Evolutionary conservation across 2,113 vertebrate genomes (phyloP).

Genomic region (Tupaia chinensis): DNA sequence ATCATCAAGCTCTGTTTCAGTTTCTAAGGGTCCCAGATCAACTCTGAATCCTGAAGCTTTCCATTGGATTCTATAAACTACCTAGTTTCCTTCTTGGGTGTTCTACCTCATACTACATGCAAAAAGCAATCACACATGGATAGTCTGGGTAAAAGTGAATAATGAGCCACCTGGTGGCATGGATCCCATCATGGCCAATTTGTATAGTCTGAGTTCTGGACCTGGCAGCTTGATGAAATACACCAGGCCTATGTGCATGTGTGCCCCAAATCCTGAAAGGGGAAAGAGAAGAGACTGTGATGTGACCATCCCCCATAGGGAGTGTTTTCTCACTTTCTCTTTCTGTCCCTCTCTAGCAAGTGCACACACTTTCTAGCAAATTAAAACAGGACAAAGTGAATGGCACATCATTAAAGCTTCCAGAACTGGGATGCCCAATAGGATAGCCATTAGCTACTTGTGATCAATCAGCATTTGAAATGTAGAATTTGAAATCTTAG

Average conservation of each 20-base stretch:
- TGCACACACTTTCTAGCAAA: too few relatives aligned
- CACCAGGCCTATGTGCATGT: too few relatives aligned
- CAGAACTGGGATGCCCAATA: not conserved
- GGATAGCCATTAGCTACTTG: not conserved
- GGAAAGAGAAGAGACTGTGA: too few relatives aligned
- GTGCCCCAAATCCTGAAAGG: too few relatives aligned
- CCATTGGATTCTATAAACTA: not conserved
- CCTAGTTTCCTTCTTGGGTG: not conserved
- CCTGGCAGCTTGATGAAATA: too few relatives aligned
- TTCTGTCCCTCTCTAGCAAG: too few relatives aligned
- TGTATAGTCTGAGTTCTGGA: too few relatives aligned
- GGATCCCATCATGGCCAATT: too few relatives aligned
- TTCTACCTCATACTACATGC: not conserved
- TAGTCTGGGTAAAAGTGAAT: not conserved
- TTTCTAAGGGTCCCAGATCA: not conserved
- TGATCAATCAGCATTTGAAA: not conserved
- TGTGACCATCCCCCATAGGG: too few relatives aligned
- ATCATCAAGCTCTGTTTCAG: not conserved
- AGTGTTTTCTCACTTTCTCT: too few relatives aligned
- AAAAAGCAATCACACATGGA: not conserved
- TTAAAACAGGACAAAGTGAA: too few relatives aligned
- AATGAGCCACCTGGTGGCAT: too few relatives aligned
- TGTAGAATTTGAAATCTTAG: not conserved
- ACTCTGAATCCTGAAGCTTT: not conserved
- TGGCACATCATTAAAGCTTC: not conserved